Evolutionary conservation across 2,113 vertebrate species (phyloP).

Genomic region (Glareola pratincola): DNA sequence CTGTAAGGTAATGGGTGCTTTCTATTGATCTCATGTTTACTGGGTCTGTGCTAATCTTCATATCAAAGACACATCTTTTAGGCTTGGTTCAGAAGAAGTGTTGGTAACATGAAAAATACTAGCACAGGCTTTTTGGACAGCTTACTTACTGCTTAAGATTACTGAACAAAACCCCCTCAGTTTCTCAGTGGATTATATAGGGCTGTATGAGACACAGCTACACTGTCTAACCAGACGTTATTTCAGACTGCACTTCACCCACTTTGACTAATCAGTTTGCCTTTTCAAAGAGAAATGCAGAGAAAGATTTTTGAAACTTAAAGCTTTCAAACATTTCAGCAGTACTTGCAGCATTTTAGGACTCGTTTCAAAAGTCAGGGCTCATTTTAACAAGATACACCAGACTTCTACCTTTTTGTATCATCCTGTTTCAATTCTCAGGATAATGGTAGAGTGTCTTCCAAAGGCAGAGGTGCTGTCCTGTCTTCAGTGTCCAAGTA

Average conservation of each 20-base stretch:
- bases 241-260: not conserved
- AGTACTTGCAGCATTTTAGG: not conserved
- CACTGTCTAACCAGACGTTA: not conserved
- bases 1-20: not conserved
- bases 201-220: not conserved
- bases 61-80: not conserved
- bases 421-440: not conserved
- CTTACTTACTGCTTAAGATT: not conserved
- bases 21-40: not conserved
- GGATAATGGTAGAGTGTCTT: not conserved
- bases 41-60: not conserved
- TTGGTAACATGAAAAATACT: not conserved
- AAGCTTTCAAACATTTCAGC: not conserved
- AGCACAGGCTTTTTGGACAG: not conserved
- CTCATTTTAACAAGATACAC: not conserved
- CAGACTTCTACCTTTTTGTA: not conserved
- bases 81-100: not conserved
- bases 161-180: not conserved
- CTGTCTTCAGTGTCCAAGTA: not conserved
- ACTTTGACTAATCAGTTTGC: not conserved
- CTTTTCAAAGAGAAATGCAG: not conserved
- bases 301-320: not conserved
- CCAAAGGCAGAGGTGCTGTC: not conserved
- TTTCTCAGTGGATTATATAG: not conserved
- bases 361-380: not conserved